Base-by-base conservation (phyloP, 1,140 invertebrate species). In the Sitobion miscanthi region DNA sequence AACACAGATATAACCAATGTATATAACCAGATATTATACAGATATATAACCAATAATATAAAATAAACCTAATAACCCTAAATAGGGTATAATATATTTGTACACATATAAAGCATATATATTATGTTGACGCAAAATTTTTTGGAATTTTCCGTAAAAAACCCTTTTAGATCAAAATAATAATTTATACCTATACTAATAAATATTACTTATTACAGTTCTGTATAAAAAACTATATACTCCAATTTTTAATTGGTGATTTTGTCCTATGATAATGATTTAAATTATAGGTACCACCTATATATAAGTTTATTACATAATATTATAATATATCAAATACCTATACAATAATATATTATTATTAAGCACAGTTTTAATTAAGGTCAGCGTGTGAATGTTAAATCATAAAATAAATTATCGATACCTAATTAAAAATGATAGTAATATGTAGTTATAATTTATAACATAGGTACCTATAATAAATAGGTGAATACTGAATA, bases 381-480 rank as follows among this genome's bases (percentile, higher is more conserved):
- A 87, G 85, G 85, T 87, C 45, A 87, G n/a, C 6, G 21, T n/a
- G 20, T n/a, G 30, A 87, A 87, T 49, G 30, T 47, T 49, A 86
- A 86, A 86, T 86, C 25, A 30, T 49, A 30, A 86, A 86, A 47
- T n/a, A 87, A 30, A 87, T 86, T 86, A 69, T 69, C 30, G n/a
- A 69, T 62, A 85, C 0, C 17, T 25, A 86, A 4, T 38, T 30
- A 45, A 25, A 45, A 23, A 47, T 86, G 8, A 8, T 47, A 45
- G 35, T 86, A 45, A 54, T 69, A n/a, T 69, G 9, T 77, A n/a
- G 23, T 54, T 20, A 85, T n/a, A 93, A 52, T 93, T 23, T 88
- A 35, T 45, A 49, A 38, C 86, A 69, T 83, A 86, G 20, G 11
- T 93, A 30, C 49, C 11, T 11, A 62, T 30, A 62, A 30, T 62